Evolutionary conservation across 2,797 vertebrate genomes (phyloP).

Genomic region (Muscicapa striata): DNA sequence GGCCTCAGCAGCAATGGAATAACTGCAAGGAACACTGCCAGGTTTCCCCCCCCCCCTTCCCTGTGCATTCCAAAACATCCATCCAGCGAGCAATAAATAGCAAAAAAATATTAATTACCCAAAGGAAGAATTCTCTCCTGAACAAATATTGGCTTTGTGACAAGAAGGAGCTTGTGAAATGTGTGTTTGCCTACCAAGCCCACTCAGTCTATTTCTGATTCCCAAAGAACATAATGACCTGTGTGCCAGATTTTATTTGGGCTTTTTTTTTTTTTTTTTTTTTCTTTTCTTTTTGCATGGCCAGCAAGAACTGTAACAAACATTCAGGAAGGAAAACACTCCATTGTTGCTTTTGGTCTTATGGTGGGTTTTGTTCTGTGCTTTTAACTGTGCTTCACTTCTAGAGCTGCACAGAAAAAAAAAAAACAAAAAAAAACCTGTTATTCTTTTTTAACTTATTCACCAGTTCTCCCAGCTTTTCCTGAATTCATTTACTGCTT

Average conservation of each 20-base stretch:
- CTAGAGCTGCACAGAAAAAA: neutral
- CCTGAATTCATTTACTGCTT: neutral
- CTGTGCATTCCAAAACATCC: slow-evolving; percentile 48
- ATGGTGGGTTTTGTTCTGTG: slow-evolving; percentile 23
- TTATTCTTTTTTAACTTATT: neutral
- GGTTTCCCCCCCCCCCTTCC: slow-evolving; percentile 4
- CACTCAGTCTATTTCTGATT: slow-evolving; percentile 68
- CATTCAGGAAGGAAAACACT: slow-evolving; percentile 55
- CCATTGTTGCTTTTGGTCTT: slow-evolving; percentile 48
- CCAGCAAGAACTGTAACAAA: slow-evolving; percentile 54
- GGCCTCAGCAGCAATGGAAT: slow-evolving; percentile 33
- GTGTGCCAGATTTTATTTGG: slow-evolving; percentile 49
- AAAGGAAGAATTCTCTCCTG: slow-evolving; percentile 69
- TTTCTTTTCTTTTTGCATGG: neutral
- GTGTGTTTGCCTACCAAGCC: slow-evolving; percentile 62
- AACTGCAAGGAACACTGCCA: slow-evolving; percentile 46
- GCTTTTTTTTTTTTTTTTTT: neutral
- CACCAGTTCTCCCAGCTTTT: neutral
- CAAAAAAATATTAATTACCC: slow-evolving; percentile 68
- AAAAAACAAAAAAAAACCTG: accelerated
- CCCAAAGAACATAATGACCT: slow-evolving; percentile 54
- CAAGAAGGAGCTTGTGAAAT: slow-evolving; percentile 66
- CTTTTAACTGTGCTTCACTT: slow-evolving; percentile 1
- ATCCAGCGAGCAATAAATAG: slow-evolving; percentile 67
- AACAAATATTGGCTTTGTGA: slow-evolving; percentile 65